phyloP scores from a whole-genome alignment of 2,113 vertebrate genomes.

The Pelobates fuscus region DNA sequence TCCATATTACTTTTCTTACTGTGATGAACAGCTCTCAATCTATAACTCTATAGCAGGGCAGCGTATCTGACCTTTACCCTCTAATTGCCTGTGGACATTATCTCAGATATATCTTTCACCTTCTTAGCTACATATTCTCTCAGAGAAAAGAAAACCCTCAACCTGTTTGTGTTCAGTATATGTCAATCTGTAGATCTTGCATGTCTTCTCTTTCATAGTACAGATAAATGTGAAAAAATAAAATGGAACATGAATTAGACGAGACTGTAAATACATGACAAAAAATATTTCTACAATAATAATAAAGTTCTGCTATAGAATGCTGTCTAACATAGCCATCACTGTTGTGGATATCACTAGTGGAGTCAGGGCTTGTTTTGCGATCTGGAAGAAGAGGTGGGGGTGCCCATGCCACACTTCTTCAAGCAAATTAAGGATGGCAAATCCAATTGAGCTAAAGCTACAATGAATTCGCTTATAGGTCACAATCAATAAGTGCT shows the following conservation, averaged over 20 bases:
- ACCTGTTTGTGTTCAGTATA: too few relatives aligned
- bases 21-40: too few relatives aligned
- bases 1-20: too few relatives aligned
- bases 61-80: too few relatives aligned
- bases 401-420: not conserved
- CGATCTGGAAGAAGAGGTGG: not conserved
- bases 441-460: not conserved
- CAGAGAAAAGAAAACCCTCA: too few relatives aligned
- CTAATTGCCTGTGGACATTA: too few relatives aligned
- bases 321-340: not conserved
- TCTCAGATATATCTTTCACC: too few relatives aligned
- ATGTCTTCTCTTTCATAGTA: not conserved
- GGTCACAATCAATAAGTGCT: constrained; percentile 9
- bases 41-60: too few relatives aligned
- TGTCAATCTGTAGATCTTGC: not conserved
- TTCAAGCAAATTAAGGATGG: constrained; percentile 12
- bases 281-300: not conserved
- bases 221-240: not conserved
- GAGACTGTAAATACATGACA: not conserved
- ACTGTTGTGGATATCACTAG: not conserved
- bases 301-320: not conserved
- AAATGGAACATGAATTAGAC: not conserved
- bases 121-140: not conserved
- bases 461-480: constrained; percentile 3
- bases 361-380: not conserved